These are phyloP conservation scores for Hippopotamus amphibius DNA, from an alignment of 2,113 vertebrate species.

Conservation along the genomic window DNA sequence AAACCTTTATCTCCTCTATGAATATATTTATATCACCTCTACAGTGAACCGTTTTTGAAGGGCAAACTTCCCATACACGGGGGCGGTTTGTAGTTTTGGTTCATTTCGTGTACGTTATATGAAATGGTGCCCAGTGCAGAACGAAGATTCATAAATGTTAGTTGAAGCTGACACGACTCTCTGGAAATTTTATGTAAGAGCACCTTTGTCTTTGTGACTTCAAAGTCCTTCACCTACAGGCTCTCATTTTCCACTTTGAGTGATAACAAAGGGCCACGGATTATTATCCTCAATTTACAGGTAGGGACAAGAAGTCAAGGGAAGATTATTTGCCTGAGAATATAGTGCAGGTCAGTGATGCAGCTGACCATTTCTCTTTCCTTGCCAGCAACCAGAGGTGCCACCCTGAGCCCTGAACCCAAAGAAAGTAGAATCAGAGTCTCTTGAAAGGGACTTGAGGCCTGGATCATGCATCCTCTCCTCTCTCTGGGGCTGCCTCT, in stretches of 20 bases:
- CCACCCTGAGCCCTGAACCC: not conserved
- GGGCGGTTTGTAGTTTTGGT: not conserved
- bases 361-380: not conserved
- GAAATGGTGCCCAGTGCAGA: accelerated
- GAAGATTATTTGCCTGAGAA: not conserved
- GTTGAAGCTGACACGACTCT: not conserved
- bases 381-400: not conserved
- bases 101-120: not conserved
- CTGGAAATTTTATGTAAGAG: not conserved
- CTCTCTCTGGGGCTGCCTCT: not conserved
- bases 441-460: not conserved
- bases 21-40: not conserved
- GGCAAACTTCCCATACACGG: not conserved
- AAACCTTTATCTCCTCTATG: not conserved
- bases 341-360: not conserved
- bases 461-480: not conserved
- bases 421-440: not conserved
- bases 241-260: slow-evolving; percentile 48
- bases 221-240: slow-evolving; percentile 58
- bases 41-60: not conserved
- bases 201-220: slow-evolving; percentile 21
- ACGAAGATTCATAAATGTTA: not conserved
- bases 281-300: slow-evolving; percentile 47
- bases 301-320: not conserved
- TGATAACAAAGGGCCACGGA: not conserved